Conservation (phyloP, 2,888 invertebrate species). For the Cerceris ruficornis region DNA sequence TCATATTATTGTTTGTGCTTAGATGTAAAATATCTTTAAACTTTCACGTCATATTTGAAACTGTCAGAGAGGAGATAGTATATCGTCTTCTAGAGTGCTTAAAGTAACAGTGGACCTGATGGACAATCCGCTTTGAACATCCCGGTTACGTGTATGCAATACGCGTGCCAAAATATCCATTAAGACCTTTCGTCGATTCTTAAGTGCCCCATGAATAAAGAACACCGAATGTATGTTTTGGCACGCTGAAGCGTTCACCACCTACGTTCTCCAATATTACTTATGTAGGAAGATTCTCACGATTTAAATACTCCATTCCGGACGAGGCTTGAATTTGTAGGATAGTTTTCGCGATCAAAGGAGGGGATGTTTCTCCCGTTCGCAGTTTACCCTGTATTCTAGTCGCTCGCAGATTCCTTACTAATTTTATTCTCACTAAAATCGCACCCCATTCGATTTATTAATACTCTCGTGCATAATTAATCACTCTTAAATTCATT, state of each 20-base stretch:
- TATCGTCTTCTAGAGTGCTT: conserved; percentile 30
- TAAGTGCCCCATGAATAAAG: conserved; percentile 1
- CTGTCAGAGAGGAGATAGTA: conserved; percentile 30
- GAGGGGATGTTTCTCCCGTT: no score
- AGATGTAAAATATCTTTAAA: not conserved
- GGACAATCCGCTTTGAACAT: not conserved
- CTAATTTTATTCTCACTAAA: no score
- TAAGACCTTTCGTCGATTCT: conserved; percentile 35
- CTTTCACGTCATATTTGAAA: conserved; percentile 26
- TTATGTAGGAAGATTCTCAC: no score
- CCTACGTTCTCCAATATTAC: not conserved
- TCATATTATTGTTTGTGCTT: conserved; percentile 5
- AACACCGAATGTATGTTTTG: not conserved
- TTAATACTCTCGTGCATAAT: no score
- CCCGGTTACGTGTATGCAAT: conserved; percentile 22
- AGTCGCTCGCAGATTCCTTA: no score
- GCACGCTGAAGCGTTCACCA: no score
- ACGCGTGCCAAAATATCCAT: conserved; percentile 48
- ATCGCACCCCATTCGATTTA: no score
- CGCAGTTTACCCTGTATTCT: no score
- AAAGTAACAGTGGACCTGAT: conserved; percentile 2
- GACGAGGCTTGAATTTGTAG: no score
- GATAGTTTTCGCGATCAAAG: no score
- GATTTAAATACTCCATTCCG: no score
- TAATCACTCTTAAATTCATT: no score